These are phyloP conservation scores for Maniola jurtina DNA, from an alignment of 1,140 invertebrate genomes.

Conservation along the genomic window DNA sequence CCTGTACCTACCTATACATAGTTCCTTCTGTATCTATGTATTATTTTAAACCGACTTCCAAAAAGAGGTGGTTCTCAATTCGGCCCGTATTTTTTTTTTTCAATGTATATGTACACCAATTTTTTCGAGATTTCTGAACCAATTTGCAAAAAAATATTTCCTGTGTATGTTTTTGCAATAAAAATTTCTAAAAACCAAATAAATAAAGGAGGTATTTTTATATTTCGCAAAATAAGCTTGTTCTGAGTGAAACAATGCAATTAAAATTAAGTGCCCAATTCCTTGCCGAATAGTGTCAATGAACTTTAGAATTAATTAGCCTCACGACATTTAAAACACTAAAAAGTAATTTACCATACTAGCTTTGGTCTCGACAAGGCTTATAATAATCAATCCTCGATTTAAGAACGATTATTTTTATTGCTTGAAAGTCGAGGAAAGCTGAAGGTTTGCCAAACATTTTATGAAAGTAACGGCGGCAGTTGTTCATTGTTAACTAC, in stretches of 20 bases:
- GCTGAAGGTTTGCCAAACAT: not conserved
- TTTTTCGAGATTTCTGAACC: too few species aligned
- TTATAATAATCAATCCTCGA: not conserved
- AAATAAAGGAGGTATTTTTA: too few species aligned
- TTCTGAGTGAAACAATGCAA: not conserved
- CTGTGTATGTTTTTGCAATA: too few species aligned
- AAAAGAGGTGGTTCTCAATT: too few species aligned
- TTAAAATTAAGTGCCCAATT: not conserved
- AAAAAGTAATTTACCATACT: slow-evolving; percentile 22
- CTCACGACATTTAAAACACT: slow-evolving; percentile 22
- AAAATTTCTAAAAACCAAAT: too few species aligned
- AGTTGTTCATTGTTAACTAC: not conserved
- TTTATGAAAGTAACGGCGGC: not conserved
- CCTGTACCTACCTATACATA: too few species aligned
- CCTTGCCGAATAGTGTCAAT: slow-evolving; percentile 4
- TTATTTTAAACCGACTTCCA: too few species aligned
- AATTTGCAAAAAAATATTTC: too few species aligned
- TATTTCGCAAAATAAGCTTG: too few species aligned
- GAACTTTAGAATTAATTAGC: slow-evolving; percentile 14
- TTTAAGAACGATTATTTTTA: not conserved
- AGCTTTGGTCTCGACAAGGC: slow-evolving; percentile 14
- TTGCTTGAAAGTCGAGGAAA: not conserved
- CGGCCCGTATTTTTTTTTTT: too few species aligned
- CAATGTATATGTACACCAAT: too few species aligned
- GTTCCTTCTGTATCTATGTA: too few species aligned